Evolutionary conservation across 2,888 invertebrate species (phyloP), one percentile per base, ranked within the genome.

Genomic region (Chrysolina haemoptera): DNA sequence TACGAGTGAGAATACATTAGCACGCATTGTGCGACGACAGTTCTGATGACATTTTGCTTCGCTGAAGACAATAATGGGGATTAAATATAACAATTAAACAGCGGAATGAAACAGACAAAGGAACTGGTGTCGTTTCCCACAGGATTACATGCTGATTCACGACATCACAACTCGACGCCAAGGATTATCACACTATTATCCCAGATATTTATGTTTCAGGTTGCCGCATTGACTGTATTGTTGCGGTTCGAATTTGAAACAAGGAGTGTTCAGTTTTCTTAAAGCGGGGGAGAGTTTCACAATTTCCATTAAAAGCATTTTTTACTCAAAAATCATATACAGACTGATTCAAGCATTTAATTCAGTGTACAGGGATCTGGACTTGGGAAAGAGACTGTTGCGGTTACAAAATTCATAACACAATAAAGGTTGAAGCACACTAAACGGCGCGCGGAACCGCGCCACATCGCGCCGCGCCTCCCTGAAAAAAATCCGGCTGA

Each of bases 91-190:
- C 87, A 87, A 87, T 87, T 87, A 87, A 87, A 85, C 84, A 80
- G 76, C 79, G 81, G 79, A 82, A 78, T 80, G 79, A 80, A 82
- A 84, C 78, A 83, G 83, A 83, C 82, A 84, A 84, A 82, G 82
- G 81, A 82, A 84, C 85, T 84, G 85, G 84, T 85, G 85, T 82
- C 85, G 85, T 81, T 87, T 87, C 87, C 86, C 87, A 86, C 85
- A 85, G 87, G 87, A 87, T 87, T 87, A 87, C 84, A 83, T 86
- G 87, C 86, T 87, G 87, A 87, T 87, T 87, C 87, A 87, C 86
- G 85, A 84, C 83, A 80, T 83, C 83, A 80, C 78, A 80, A 80
- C 79, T 81, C 81, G 79, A 76, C 74, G 75, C 74, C 76, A 70
- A 75, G 83, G 82, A 81, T 81, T 82, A 81, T 79, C 76, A 67